Percentiles rank a stretch among this genome's conserved stretches.
Conservation (phyloP, 2,888 invertebrate species). For the Diarsia rubi region DNA sequence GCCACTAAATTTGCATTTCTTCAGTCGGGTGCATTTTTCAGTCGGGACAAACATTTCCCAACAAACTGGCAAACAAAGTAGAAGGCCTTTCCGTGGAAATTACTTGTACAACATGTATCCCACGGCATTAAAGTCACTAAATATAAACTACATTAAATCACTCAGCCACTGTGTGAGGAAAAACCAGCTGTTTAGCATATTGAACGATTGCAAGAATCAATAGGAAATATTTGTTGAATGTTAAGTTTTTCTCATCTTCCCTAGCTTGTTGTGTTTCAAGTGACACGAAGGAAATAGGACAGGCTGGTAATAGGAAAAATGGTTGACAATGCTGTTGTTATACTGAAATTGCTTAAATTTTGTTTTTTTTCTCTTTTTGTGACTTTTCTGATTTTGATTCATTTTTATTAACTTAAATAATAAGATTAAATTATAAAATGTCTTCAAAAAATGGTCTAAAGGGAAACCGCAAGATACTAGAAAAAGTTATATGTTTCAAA, state of each 20-base stretch:
- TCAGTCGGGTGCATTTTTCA: not conserved
- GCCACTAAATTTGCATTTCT: not conserved
- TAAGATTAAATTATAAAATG: no score
- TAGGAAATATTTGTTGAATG: conserved; percentile 25
- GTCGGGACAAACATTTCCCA: not conserved
- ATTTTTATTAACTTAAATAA: no score
- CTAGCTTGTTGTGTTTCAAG: conserved; percentile 15
- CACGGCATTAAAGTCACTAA: conserved; percentile 41
- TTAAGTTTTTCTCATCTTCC: conserved; percentile 28
- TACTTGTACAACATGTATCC: conserved; percentile 39
- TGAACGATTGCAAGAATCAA: conserved; percentile 46
- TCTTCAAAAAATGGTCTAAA: no score
- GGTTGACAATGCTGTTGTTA: not conserved
- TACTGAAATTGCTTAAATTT: not conserved
- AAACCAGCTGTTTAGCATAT: conserved; percentile 55
- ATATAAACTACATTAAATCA: conserved; percentile 38
- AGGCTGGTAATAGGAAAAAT: not conserved
- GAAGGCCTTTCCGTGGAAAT: conserved; percentile 30
- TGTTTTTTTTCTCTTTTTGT: no score
- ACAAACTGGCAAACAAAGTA: not conserved
- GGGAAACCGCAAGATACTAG: not conserved
- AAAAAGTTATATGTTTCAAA: not conserved
- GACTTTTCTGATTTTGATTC: no score
- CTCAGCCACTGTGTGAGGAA: conserved; percentile 22
- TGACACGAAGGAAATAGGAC: not conserved